Percentiles rank a stretch among this genome's conserved stretches.
Conservation (phyloP, 2,113 vertebrate genomes). For the Marmota flaviventris region DNA sequence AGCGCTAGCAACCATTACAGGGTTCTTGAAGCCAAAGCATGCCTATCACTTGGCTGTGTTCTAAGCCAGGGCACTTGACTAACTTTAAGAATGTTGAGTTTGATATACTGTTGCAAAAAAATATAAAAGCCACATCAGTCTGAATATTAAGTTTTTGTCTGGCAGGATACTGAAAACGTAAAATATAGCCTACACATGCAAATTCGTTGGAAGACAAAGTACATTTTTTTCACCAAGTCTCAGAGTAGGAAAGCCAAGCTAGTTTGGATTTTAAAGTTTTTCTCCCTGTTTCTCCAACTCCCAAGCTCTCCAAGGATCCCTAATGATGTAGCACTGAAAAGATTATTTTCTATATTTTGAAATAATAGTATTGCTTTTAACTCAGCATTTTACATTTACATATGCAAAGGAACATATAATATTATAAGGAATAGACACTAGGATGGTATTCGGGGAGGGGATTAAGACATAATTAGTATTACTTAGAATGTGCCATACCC, state of each 20-base stretch:
- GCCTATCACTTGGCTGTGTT: slow-evolving; percentile 34
- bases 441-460: neutral
- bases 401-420: neutral
- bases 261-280: slow-evolving; percentile 57
- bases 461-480: slow-evolving; percentile 44
- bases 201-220: slow-evolving; percentile 63
- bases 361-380: slow-evolving; percentile 49
- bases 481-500: neutral
- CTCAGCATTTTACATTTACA: neutral
- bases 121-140: neutral
- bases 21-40: neutral
- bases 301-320: neutral
- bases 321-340: slow-evolving; percentile 7
- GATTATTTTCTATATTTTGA: slow-evolving; percentile 32
- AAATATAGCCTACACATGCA: slow-evolving; percentile 25
- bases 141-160: slow-evolving; percentile 39
- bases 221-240: slow-evolving; percentile 29
- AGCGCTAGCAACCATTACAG: neutral
- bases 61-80: neutral
- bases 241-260: neutral
- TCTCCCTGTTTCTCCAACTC: neutral
- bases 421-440: neutral
- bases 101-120: slow-evolving; percentile 42
- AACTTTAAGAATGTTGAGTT: slow-evolving; percentile 13
- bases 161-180: slow-evolving; percentile 46